Evolutionary conservation across 2,113 vertebrate genomes (phyloP), one percentile per base, ranked within the genome.

Genomic region (Hydrochoerus hydrochaeris): DNA sequence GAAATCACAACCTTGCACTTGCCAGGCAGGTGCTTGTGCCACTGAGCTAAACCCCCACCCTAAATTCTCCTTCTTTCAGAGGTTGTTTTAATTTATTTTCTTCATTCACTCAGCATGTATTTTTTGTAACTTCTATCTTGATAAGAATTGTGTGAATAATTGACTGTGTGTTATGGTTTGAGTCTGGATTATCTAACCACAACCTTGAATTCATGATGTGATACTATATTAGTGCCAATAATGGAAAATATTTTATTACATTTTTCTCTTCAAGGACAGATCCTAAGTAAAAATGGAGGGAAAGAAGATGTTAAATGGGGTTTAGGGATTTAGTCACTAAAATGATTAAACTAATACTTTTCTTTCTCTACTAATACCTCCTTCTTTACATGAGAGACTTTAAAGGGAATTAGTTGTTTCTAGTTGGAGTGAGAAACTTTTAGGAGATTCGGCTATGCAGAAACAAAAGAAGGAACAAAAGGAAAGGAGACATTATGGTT

Each of bases 341-440:
- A 73, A 86, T 60, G 22, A 90, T 81, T 77, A 90, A 82, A 38
- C 1, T 44, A 63, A 60, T 60, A 62, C 95, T 46, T 85, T 91
- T 85, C 32, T 85, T 88, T 85, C 10, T 88, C 2, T 87, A 62
- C 5, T 54, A 63, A 73, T 80, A 4, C 14, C 32, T 83, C 32
- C 17, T 22, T 95, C 8, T 26, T 95, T 58, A 95, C 0, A 87
- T 32, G 11, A 92, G 65, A 91, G 35, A 86, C 14, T 90, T 88
- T 58, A 35, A 78, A 69, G 10, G 35, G 85, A 82, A 85, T 41
- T 58, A 81, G 38, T 54, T 49, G 85, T 95, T 91, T 91, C 54
- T 54, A 91, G 62, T 69, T 95, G 57, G 91, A 95, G 89, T 89
- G 77, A 77, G 32, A 90, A 67, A 60, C 41, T 88, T 82, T 83